These are phyloP conservation scores for Sipha flava DNA, from an alignment of 1,140 invertebrate genomes.

Conservation along the genomic window DNA sequence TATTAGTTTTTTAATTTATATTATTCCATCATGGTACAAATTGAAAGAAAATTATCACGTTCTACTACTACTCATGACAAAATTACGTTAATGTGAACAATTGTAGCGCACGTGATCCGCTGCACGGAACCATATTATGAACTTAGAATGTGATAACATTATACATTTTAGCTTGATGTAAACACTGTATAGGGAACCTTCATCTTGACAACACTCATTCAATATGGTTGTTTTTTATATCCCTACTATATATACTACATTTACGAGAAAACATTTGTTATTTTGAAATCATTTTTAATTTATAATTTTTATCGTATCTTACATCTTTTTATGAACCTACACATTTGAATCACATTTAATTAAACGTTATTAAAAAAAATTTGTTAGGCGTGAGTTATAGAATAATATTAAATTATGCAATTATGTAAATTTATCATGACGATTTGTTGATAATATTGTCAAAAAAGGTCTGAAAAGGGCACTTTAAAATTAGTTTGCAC, in stretches of 20 bases:
- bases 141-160: not conserved
- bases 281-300: too few species aligned
- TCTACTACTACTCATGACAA: not conserved
- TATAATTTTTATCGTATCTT: too few species aligned
- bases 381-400: not conserved
- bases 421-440: not conserved
- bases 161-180: not conserved
- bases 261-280: too few species aligned
- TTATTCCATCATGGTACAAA: too few species aligned
- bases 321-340: too few species aligned
- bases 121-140: not conserved
- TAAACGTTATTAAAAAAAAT: not conserved
- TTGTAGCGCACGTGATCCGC: not conserved
- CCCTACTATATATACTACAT: too few species aligned
- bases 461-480: not conserved
- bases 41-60: too few species aligned
- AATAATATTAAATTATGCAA: not conserved
- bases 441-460: not conserved
- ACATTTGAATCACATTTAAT: not conserved
- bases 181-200: not conserved
- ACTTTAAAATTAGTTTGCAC: not conserved
- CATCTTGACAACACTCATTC: not conserved
- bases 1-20: too few species aligned
- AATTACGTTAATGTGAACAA: not conserved
- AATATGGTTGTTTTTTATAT: not conserved